A percentile compares a stretch with the other conserved stretches of the same genome.
Conservation (phyloP, 2,888 invertebrate genomes). For the Strigamia transsilvanica region DNA sequence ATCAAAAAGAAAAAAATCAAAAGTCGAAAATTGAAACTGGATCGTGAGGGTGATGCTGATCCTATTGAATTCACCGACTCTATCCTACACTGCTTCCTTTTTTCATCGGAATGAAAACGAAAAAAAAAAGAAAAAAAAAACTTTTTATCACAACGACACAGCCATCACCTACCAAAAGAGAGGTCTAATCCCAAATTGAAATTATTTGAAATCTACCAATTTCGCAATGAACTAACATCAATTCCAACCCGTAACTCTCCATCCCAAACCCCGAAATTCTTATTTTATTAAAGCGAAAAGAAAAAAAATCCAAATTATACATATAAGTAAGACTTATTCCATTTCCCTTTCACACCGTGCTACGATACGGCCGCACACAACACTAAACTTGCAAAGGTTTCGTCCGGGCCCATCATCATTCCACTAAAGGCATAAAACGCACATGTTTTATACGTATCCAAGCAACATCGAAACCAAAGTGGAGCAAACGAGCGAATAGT, state of each 20-base stretch:
- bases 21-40: slow-evolving; percentile 46
- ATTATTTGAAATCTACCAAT: not conserved
- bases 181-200: slow-evolving; percentile 43
- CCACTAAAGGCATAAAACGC: slow-evolving; percentile 18
- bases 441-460: slow-evolving; percentile 31
- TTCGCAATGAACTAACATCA: slow-evolving; percentile 11
- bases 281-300: no score
- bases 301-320: not conserved
- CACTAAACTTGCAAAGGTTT: slow-evolving; percentile 32
- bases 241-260: not conserved
- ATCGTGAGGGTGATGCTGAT: slow-evolving; percentile 18
- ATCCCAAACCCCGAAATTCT: not conserved
- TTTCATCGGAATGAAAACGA: slow-evolving; percentile 10
- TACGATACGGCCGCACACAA: not conserved
- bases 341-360: not conserved
- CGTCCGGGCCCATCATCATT: slow-evolving; percentile 12
- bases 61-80: slow-evolving; percentile 31
- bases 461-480: slow-evolving; percentile 20
- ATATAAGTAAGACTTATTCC: not conserved
- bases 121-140: no score
- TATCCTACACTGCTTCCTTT: not conserved
- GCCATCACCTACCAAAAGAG: not conserved
- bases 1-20: not conserved
- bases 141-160: slow-evolving; percentile 13
- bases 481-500: not conserved